Evolutionary conservation across 2,797 vertebrate species (phyloP).

Genomic region (Alfaro cultratus): DNA sequence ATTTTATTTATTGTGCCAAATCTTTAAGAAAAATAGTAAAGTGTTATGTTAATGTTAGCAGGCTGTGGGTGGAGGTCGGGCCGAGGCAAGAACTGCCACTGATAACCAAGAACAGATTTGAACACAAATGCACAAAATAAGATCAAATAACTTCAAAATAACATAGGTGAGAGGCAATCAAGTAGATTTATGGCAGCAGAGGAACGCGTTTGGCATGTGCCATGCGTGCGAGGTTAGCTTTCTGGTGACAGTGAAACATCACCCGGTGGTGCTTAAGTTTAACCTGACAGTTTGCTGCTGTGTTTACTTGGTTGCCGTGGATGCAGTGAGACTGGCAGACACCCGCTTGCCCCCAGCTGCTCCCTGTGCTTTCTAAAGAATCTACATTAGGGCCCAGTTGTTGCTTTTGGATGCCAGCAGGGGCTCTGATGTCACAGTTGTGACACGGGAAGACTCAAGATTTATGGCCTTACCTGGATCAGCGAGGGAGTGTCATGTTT

Average conservation of each 20-base stretch:
- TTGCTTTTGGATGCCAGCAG: conserved; percentile 79
- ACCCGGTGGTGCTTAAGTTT: conserved; percentile 80
- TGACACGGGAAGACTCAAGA: conserved; percentile 62
- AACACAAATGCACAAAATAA: background rate
- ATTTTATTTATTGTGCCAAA: background rate
- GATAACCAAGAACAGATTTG: background rate
- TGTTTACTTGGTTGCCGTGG: conserved; percentile 87
- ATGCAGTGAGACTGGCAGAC: conserved; percentile 78
- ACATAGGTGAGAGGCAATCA: conserved; percentile 57
- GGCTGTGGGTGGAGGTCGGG: background rate
- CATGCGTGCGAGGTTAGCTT: conserved; percentile 76
- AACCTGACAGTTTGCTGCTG: conserved; percentile 84
- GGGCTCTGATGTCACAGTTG: conserved; percentile 77
- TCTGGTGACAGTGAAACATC: conserved; percentile 82
- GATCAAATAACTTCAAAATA: conserved; percentile 25
- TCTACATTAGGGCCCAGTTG: conserved; percentile 88
- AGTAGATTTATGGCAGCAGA: conserved; percentile 74
- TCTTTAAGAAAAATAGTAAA: background rate
- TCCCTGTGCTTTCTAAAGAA: conserved; percentile 83
- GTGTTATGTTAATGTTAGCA: background rate
- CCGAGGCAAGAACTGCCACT: background rate
- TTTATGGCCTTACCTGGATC: conserved; percentile 72
- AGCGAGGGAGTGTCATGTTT: conserved; percentile 33
- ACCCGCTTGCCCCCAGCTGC: conserved; percentile 86
- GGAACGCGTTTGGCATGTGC: conserved; percentile 68